Conservation (phyloP, 2,113 vertebrate genomes). For the Lutjanus erythropterus region DNA sequence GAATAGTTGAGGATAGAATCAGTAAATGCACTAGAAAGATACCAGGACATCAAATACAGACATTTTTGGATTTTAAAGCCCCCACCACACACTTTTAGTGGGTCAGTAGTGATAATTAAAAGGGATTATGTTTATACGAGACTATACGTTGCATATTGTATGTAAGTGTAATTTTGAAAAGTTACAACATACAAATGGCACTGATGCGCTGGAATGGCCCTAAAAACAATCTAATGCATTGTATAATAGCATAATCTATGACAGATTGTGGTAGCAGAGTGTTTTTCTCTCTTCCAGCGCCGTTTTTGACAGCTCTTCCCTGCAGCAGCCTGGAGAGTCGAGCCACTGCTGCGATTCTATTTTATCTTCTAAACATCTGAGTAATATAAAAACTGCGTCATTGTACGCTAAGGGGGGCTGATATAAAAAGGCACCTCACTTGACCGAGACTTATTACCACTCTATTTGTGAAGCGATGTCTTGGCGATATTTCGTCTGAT, state of each 20-base stretch:
- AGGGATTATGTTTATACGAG: no score
- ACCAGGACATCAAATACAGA: no score
- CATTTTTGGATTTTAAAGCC: no score
- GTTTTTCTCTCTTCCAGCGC: slow-evolving; percentile 4
- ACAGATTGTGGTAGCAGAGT: neutral
- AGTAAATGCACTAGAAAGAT: no score
- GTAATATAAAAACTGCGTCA: slow-evolving; percentile 74
- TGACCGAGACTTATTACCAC: slow-evolving; percentile 78
- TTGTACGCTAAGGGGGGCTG: slow-evolving; percentile 58
- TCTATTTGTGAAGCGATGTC: slow-evolving; percentile 78
- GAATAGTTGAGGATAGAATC: no score
- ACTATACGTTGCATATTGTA: no score
- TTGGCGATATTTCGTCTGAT: slow-evolving; percentile 78
- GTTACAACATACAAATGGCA: no score
- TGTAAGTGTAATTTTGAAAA: no score
- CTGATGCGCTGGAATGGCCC: no score
- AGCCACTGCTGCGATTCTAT: slow-evolving; percentile 53
- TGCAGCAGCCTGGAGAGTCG: slow-evolving; percentile 33
- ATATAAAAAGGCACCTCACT: slow-evolving; percentile 71
- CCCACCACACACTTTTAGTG: no score
- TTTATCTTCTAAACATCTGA: slow-evolving; percentile 75
- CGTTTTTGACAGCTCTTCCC: slow-evolving; percentile 65
- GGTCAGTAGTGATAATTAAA: no score
- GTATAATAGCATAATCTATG: slow-evolving; percentile 39
- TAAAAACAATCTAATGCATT: slow-evolving; percentile 38